phyloP scores from a whole-genome alignment of 1,140 invertebrate genomes.

The Drosophila erecta region DNA sequence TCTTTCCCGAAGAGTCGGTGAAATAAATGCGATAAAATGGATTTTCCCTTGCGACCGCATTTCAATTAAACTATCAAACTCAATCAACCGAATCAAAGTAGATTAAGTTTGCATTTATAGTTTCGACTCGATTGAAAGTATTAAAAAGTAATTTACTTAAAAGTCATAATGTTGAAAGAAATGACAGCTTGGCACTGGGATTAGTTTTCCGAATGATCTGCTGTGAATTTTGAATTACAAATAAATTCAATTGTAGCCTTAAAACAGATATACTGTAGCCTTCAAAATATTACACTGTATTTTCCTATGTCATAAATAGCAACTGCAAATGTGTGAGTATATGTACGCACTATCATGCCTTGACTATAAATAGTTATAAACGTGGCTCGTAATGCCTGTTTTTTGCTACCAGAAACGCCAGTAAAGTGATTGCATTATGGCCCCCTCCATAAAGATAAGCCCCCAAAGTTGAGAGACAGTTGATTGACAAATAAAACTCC shows the following conservation, averaged over 20 bases:
- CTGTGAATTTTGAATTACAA: not conserved
- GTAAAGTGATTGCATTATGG: constrained; percentile 18
- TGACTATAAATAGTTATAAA: constrained; percentile 12
- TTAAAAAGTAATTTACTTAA: constrained; percentile 18
- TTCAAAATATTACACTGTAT: not conserved
- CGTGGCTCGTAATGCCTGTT: constrained; percentile 5
- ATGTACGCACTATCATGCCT: not conserved
- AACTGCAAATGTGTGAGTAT: no score
- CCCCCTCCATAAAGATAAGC: constrained; percentile 38
- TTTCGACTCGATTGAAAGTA: constrained; percentile 3
- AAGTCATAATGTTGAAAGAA: not conserved
- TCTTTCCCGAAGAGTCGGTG: not conserved
- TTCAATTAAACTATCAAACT: constrained; percentile 73
- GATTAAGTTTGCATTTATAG: constrained; percentile 53
- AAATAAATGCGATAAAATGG: constrained; percentile 42
- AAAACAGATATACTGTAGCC: not conserved
- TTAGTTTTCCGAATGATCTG: not conserved
- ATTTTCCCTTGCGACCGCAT: constrained; percentile 44
- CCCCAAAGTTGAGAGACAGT: constrained; percentile 42
- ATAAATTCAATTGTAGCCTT: no score
- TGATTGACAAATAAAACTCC: constrained; percentile 62
- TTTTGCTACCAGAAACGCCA: constrained; percentile 20
- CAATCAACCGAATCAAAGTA: constrained; percentile 61
- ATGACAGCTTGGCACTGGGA: not conserved
- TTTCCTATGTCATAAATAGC: no score